phyloP scores from a whole-genome alignment of 2,888 invertebrate species.

The Dryomyza anilis region DNA sequence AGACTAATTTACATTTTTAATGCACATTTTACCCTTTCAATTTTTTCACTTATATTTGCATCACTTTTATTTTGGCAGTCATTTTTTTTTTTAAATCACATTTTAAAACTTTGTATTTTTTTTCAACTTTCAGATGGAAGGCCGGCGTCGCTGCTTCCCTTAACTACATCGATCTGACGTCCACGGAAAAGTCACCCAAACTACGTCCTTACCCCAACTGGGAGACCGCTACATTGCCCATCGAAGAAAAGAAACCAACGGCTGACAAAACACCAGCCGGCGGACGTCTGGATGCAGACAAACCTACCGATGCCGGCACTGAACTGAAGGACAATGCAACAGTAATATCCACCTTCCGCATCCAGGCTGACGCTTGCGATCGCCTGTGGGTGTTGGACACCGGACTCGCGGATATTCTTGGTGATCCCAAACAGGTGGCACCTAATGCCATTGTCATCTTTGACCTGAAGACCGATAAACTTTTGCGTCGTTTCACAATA shows the following conservation, averaged over 20 bases:
- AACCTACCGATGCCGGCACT: slow-evolving; percentile 59
- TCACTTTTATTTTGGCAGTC: no score
- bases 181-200: slow-evolving; percentile 70
- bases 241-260: slow-evolving; percentile 62
- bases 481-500: slow-evolving; percentile 72
- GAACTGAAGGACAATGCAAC: slow-evolving; percentile 66
- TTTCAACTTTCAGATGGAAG: slow-evolving; percentile 64
- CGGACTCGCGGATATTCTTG: slow-evolving; percentile 76
- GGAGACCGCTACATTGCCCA: slow-evolving; percentile 77
- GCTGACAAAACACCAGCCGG: slow-evolving; percentile 47
- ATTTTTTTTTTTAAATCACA: not conserved
- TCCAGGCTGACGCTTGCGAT: slow-evolving; percentile 76
- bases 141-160: slow-evolving; percentile 73
- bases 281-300: slow-evolving; percentile 55
- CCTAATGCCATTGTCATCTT: slow-evolving; percentile 70
- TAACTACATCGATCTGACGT: slow-evolving; percentile 67
- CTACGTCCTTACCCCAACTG: slow-evolving; percentile 79
- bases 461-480: slow-evolving; percentile 76
- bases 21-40: no score
- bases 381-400: slow-evolving; percentile 84
- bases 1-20: no score
- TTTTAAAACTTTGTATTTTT: not conserved
- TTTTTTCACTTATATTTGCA: no score
- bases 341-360: slow-evolving; percentile 75
- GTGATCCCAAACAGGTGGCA: slow-evolving; percentile 68